Evolutionary conservation across 2,888 invertebrate genomes (phyloP).

Genomic region (Amblyjoppa fuscipennis): DNA sequence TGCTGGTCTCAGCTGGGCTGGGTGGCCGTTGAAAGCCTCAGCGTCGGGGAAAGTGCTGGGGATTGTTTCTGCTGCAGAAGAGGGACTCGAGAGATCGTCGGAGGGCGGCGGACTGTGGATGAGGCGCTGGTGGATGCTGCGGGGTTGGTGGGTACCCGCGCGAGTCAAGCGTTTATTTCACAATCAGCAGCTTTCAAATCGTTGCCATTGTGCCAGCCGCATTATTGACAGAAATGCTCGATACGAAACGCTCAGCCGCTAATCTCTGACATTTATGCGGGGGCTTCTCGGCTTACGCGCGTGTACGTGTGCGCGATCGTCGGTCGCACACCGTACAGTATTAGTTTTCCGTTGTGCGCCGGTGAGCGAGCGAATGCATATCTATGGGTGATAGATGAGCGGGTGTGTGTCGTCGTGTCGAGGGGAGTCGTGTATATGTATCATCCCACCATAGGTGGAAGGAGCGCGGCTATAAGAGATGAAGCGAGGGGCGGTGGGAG

Average conservation of each 20-base stretch:
- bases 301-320: slow-evolving; percentile 48
- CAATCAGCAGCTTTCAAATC: slow-evolving; percentile 83
- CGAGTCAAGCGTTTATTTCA: slow-evolving; percentile 81
- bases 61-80: slow-evolving; percentile 55
- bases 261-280: slow-evolving; percentile 83
- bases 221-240: slow-evolving; percentile 84
- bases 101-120: slow-evolving; percentile 42
- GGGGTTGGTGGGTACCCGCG: slow-evolving; percentile 43
- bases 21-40: slow-evolving; percentile 62
- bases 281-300: slow-evolving; percentile 71
- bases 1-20: slow-evolving; percentile 52
- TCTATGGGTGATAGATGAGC: slow-evolving; percentile 54
- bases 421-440: slow-evolving; percentile 20
- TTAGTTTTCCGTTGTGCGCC: slow-evolving; percentile 43
- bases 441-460: slow-evolving; percentile 34
- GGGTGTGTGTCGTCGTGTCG: slow-evolving; percentile 42
- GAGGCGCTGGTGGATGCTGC: slow-evolving; percentile 56
- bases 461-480: slow-evolving; percentile 52
- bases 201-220: slow-evolving; percentile 78
- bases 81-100: slow-evolving; percentile 59
- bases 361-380: slow-evolving; percentile 61
- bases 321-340: slow-evolving; percentile 43
- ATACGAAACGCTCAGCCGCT: slow-evolving; percentile 81
- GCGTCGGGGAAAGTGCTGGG: slow-evolving; percentile 45
- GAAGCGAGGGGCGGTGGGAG: slow-evolving; percentile 62